These are phyloP conservation scores for Mamestra brassicae DNA, from an alignment of 2,888 invertebrate species.

Conservation along the genomic window DNA sequence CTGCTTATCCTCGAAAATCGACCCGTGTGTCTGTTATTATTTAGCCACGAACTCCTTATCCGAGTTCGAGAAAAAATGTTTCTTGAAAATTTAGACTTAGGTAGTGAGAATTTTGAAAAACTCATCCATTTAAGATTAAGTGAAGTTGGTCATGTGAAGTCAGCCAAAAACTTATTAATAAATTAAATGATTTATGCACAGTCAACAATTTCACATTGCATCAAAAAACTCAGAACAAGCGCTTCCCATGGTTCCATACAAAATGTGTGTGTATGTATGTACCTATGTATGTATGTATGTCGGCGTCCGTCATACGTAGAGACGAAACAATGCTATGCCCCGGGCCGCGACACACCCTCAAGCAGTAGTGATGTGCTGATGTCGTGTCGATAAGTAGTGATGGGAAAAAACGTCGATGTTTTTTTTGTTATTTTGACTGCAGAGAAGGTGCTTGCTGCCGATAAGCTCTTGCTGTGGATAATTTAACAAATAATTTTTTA, in stretches of 20 bases:
- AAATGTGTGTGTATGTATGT: slow-evolving; percentile 53
- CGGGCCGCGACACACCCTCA: slow-evolving; percentile 87
- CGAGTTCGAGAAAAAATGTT: background rate
- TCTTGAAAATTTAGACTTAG: too few relatives aligned
- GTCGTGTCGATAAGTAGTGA: slow-evolving; percentile 67
- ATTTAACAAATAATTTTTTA: too few relatives aligned
- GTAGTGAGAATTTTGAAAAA: too few relatives aligned
- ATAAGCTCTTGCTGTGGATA: fast-evolving
- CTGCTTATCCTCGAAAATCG: background rate
- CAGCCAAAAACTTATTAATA: background rate
- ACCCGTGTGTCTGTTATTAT: background rate
- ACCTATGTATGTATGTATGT: slow-evolving; percentile 64
- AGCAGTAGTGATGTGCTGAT: slow-evolving; percentile 78
- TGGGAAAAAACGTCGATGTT: slow-evolving; percentile 33
- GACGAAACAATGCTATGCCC: slow-evolving; percentile 88
- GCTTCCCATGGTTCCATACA: slow-evolving; percentile 77
- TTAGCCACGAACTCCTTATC: background rate
- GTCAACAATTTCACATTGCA: slow-evolving; percentile 46
- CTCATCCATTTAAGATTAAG: too few relatives aligned
- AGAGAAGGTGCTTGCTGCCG: background rate
- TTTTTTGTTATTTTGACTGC: background rate
- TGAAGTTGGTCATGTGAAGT: background rate
- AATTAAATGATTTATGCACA: slow-evolving; percentile 42
- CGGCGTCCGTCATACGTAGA: slow-evolving; percentile 86
- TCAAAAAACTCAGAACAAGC: slow-evolving; percentile 67